phyloP scores from a whole-genome alignment of 2,888 invertebrate species.

The Antheraea yamamai region DNA sequence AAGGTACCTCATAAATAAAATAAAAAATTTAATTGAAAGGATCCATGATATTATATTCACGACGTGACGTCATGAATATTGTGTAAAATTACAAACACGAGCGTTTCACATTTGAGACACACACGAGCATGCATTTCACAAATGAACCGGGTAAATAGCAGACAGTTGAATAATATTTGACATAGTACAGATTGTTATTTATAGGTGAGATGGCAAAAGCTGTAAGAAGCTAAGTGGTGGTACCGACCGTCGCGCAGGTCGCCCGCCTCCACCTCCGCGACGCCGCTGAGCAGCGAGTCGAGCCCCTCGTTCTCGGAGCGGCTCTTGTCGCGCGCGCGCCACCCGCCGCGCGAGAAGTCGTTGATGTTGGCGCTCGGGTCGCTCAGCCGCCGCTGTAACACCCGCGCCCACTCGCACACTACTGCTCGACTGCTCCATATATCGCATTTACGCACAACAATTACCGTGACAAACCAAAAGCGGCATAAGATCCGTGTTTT shows the following conservation, averaged over 20 bases:
- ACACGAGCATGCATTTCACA: no score
- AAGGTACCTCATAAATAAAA: no score
- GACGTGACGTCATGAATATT: no score
- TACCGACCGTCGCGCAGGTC: conserved; percentile 85
- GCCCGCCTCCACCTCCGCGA: conserved; percentile 96
- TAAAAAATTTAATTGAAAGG: no score
- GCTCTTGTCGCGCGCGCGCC: conserved; percentile 89
- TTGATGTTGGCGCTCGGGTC: conserved; percentile 96
- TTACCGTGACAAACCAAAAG: neutral
- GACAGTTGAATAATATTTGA: neutral
- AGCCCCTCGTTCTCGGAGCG: conserved; percentile 96
- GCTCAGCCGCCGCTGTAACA: conserved; percentile 89
- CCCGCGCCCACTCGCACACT: no score
- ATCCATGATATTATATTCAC: no score
- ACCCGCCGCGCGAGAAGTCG: conserved; percentile 91
- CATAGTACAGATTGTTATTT: neutral
- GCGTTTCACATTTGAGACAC: no score
- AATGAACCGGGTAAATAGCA: no score
- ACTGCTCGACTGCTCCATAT: no score
- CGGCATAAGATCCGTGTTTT: no score
- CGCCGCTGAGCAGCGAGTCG: conserved; percentile 91
- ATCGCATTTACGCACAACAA: no score
- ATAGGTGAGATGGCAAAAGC: neutral
- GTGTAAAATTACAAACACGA: no score
- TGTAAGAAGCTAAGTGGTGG: neutral